A percentile compares a stretch with the other conserved stretches of the same genome.
phyloP scores from a whole-genome alignment of 2,888 invertebrate species.

The Nipponacmea schrenckii region DNA sequence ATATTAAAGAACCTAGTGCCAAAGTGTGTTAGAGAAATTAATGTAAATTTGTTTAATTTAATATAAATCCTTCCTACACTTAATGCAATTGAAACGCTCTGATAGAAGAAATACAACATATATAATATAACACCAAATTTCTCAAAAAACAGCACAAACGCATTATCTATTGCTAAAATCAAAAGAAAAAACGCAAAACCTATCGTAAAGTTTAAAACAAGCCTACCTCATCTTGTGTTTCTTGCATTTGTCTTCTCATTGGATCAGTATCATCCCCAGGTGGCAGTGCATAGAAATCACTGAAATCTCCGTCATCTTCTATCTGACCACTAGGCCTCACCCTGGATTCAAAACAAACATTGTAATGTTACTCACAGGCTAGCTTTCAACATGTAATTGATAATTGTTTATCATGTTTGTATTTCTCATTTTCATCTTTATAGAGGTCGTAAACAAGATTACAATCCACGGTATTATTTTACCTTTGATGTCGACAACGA shows the following conservation, averaged over 20 bases:
- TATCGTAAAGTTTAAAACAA: too few relatives aligned
- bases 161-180: not conserved
- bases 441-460: too few relatives aligned
- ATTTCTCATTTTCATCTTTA: not conserved
- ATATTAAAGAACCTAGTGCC: too few relatives aligned
- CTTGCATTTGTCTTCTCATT: slow-evolving; percentile 76
- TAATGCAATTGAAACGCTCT: too few relatives aligned
- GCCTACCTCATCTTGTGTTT: slow-evolving; percentile 72
- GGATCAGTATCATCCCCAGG: slow-evolving; percentile 67
- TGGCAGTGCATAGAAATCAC: slow-evolving; percentile 68
- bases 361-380: not conserved
- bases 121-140: too few relatives aligned
- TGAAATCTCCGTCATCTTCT: slow-evolving; percentile 66
- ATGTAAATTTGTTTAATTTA: too few relatives aligned
- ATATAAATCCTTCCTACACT: too few relatives aligned
- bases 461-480: too few relatives aligned
- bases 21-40: too few relatives aligned
- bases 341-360: slow-evolving; percentile 29
- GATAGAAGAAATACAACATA: too few relatives aligned
- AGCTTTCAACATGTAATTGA: too few relatives aligned
- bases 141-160: slow-evolving; percentile 9
- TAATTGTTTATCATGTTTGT: not conserved
- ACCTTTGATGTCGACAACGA: too few relatives aligned
- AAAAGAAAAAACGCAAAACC: not conserved
- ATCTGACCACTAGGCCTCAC: slow-evolving; percentile 57